Evolutionary conservation across 2,797 vertebrate species (phyloP), one percentile per base, ranked within the genome.

Genomic region (Argentina silus): DNA sequence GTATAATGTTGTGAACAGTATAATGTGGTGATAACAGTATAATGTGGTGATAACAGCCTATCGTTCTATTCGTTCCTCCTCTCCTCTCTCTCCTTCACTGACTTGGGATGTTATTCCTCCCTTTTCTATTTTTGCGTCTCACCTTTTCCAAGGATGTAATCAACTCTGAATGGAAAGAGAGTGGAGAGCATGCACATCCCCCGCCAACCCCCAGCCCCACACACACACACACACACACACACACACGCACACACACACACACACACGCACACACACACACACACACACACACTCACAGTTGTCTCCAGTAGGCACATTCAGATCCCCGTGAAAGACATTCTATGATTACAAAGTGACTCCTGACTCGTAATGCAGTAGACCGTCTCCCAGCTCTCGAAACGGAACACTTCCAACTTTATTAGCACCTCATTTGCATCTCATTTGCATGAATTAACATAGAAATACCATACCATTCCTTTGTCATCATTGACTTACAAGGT

Each of bases 401-500:
- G 12, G 10, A 9, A 6, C 57, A 4, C 57, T 27, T 11, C 59
- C 59, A 15, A 60, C 23, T 78, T 82, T 68, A 81, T 85, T 85
- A 82, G 71, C 78, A 70, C 50, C 60, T 72, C 62, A 79, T 88
- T 83, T 83, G 27, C 73, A 86, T 86, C 55, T n/a, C 3, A 77
- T 85, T 79, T 83, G 75, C 76, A 80, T 86, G 45, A 21, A 84
- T 85, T 84, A 81, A 56, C 79, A 81, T 51, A 51, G 14, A 0
- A 51, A 51, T 15, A 51, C 48, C 48, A 51, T 15, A 15, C 48
- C 48, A 12, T 55, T 55, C 53, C n/a, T 55, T 55, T 55, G 27
- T 36, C 27, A 4, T 36, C 27, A 36, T 36, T 4, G 27, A 36
- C 27, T 36, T 36, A 36, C 27, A 36, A 36, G 27, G 27, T 36